phyloP scores from a whole-genome alignment of 1,140 invertebrate species.

The Drosophila albomicans region DNA sequence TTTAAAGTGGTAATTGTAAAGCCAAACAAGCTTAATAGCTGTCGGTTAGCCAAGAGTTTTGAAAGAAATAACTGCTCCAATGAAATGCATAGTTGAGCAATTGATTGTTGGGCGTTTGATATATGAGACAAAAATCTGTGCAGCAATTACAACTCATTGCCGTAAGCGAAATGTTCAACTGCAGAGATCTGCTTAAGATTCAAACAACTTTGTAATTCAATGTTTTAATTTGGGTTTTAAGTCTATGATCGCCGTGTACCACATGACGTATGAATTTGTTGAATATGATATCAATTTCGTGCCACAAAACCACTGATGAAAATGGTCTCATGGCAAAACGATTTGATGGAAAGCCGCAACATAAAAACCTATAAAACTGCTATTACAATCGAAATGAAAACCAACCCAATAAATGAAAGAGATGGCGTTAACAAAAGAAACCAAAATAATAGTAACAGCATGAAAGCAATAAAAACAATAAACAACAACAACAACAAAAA shows the following conservation, averaged over 20 bases:
- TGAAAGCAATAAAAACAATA: conserved; percentile 23
- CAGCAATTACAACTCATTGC: background rate
- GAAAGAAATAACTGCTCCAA: background rate
- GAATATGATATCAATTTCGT: conserved; percentile 3
- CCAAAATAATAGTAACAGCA: conserved; percentile 8
- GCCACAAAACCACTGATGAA: conserved; percentile 21
- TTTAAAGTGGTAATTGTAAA: background rate
- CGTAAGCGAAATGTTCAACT: too few species aligned
- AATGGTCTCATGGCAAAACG: conserved; percentile 30
- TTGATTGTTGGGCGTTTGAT: background rate
- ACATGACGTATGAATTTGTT: background rate
- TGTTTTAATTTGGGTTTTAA: background rate
- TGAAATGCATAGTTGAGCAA: background rate
- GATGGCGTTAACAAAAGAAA: conserved; percentile 22
- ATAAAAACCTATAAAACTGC: conserved; percentile 60
- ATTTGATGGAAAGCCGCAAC: conserved; percentile 33
- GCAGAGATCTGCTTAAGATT: background rate
- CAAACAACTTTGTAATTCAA: background rate
- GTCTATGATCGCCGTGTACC: too few species aligned
- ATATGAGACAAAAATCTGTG: background rate
- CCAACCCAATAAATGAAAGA: background rate
- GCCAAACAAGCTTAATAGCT: background rate
- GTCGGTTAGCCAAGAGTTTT: background rate
- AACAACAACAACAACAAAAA: conserved; percentile 42
- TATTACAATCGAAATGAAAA: conserved; percentile 25